A percentile compares a stretch with the other conserved stretches of the same genome.
These are phyloP conservation scores for Lucilia sericata DNA, from an alignment of 1,140 invertebrate genomes.

Conservation along the genomic window DNA sequence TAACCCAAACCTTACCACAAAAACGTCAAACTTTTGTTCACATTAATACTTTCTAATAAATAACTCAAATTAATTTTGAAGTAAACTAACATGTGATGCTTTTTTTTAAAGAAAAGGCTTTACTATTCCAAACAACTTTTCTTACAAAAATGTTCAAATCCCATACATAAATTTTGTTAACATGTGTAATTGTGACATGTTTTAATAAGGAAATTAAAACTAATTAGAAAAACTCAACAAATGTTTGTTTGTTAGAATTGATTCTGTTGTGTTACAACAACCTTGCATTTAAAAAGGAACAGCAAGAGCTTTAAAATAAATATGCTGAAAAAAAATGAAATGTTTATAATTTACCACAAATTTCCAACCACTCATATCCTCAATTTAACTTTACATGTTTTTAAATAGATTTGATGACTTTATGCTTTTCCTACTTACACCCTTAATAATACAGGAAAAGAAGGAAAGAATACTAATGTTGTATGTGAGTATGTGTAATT, in stretches of 20 bases:
- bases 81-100: background rate
- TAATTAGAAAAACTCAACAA: background rate
- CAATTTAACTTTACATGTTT: background rate
- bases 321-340: background rate
- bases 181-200: slow-evolving; percentile 40
- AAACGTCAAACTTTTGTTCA: too few species aligned
- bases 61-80: slow-evolving; percentile 37
- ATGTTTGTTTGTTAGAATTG: background rate
- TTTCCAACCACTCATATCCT: background rate
- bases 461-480: background rate
- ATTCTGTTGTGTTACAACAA: too few species aligned
- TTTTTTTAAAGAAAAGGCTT: background rate
- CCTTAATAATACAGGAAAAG: background rate
- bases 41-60: background rate
- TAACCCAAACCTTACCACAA: too few species aligned
- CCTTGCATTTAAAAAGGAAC: background rate
- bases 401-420: slow-evolving; percentile 31
- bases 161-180: slow-evolving; percentile 31
- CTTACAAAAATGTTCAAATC: background rate
- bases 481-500: slow-evolving; percentile 50
- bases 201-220: slow-evolving; percentile 35
- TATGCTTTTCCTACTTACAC: slow-evolving; percentile 27
- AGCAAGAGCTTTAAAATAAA: background rate
- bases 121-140: background rate
- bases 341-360: background rate